phyloP scores from a whole-genome alignment of 2,113 vertebrate species.

The Mastomys coucha region DNA sequence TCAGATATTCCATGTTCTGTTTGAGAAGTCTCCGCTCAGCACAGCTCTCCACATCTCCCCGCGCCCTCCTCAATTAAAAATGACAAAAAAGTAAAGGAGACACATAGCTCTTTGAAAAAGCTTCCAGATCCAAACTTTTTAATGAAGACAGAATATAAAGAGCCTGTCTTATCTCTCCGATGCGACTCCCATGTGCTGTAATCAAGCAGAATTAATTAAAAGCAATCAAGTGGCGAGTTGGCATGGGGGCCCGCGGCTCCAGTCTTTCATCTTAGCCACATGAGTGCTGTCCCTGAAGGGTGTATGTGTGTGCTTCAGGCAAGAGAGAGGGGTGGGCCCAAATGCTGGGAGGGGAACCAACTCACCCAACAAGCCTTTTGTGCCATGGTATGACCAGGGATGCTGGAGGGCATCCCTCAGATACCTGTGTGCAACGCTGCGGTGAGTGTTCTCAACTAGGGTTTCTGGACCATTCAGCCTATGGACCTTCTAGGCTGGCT shows the following conservation, averaged over 20 bases:
- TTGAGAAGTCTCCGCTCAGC: constrained; percentile 67
- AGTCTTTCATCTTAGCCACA: constrained; percentile 80
- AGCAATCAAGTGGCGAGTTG: constrained; percentile 83
- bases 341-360: not conserved
- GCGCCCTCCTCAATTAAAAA: constrained; percentile 81
- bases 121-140: constrained; percentile 82
- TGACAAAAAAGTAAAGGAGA: constrained; percentile 82
- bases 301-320: not conserved
- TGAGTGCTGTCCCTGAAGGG: constrained; percentile 47
- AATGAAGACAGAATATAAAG: constrained; percentile 85
- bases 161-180: constrained; percentile 81
- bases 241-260: constrained; percentile 74
- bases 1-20: constrained; percentile 50
- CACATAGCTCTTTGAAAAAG: constrained; percentile 80
- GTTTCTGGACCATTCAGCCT: not conserved
- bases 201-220: constrained; percentile 86
- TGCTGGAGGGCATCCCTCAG: not conserved
- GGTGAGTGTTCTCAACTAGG: not conserved
- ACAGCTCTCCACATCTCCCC: constrained; percentile 44
- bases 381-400: not conserved
- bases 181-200: constrained; percentile 82
- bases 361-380: not conserved
- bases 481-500: not conserved
- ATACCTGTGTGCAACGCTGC: not conserved
- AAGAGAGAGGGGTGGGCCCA: constrained; percentile 22